phyloP scores from a whole-genome alignment of 2,888 invertebrate genomes.

The Anaspis maculata region DNA sequence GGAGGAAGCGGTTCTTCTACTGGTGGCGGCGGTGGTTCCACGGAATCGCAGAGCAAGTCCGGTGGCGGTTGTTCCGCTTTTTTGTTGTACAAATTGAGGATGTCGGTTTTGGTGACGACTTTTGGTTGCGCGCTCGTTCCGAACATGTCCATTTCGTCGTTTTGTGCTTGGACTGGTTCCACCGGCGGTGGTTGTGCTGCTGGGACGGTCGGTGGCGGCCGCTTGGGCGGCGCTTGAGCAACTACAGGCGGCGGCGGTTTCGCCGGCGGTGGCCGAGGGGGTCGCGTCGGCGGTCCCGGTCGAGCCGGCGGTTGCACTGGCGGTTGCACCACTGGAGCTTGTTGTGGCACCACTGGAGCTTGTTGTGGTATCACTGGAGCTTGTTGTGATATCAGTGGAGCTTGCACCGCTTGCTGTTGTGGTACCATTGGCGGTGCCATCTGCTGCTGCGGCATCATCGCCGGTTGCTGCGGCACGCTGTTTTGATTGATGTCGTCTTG shows the following conservation, averaged over 20 bases:
- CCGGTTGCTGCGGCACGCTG: conserved; percentile 14
- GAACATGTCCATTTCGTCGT: conserved; percentile 36
- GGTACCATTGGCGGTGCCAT: conserved; percentile 45
- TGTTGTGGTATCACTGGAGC: conserved; percentile 2
- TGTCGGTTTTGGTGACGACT: conserved; percentile 39
- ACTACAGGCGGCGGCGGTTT: conserved; percentile 13
- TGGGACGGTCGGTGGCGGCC: conserved; percentile 6
- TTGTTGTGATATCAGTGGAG: conserved; percentile 26
- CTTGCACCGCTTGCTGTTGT: conserved; percentile 29
- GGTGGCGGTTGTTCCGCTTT: conserved; percentile 21
- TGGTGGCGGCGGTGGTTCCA: conserved; percentile 17
- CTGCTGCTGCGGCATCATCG: conserved; percentile 27
- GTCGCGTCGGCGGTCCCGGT: conserved; percentile 22
- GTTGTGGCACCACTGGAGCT: conserved; percentile 1
- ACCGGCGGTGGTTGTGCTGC: conserved; percentile 2
- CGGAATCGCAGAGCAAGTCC: conserved; percentile 23
- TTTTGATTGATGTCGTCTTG: conserved; percentile 43
- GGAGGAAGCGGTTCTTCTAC: conserved; percentile 3
- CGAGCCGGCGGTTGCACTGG: conserved; percentile 24
- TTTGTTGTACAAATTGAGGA: conserved; percentile 38
- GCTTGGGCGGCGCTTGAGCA: conserved; percentile 1
- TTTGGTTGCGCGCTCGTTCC: conserved; percentile 27
- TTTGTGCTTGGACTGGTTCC: conserved; percentile 9
- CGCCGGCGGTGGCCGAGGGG: conserved; percentile 17
- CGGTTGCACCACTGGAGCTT: conserved; percentile 13